These are phyloP conservation scores for Malurus cyaneus DNA, from an alignment of 2,113 vertebrate species.

Conservation along the genomic window DNA sequence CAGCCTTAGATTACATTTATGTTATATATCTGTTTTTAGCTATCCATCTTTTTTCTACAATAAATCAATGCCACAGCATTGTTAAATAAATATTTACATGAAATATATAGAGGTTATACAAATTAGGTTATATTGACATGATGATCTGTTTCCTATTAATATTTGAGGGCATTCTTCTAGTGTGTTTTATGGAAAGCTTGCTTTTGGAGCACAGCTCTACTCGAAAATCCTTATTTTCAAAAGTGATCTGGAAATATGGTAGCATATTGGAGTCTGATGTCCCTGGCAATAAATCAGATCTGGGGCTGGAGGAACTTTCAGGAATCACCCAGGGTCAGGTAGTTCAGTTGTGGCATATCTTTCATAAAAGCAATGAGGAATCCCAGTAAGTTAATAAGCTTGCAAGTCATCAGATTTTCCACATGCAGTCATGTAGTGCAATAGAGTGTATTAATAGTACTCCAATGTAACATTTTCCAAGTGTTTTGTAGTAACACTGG, in stretches of 20 bases:
- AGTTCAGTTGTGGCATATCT: background rate
- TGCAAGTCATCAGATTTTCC: constrained; percentile 28
- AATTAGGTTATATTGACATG: background rate
- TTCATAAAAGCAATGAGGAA: background rate
- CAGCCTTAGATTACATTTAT: background rate
- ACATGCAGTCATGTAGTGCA: background rate
- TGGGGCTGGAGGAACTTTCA: background rate
- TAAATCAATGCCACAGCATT: background rate
- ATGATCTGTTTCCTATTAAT: background rate
- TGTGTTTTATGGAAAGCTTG: background rate
- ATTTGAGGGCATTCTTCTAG: background rate
- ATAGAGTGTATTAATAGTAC: constrained; percentile 37
- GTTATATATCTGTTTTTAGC: background rate
- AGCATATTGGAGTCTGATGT: background rate
- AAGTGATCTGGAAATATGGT: background rate
- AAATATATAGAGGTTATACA: background rate
- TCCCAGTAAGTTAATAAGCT: background rate
- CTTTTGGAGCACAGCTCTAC: background rate
- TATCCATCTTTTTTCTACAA: background rate
- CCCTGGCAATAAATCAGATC: background rate
- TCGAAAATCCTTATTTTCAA: background rate
- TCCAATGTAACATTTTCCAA: constrained; percentile 45
- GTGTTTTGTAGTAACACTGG: constrained; percentile 32
- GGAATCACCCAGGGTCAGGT: background rate
- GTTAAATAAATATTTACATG: background rate